These are phyloP conservation scores for Monopterus albus DNA, from an alignment of 2,113 vertebrate species.

Conservation along the genomic window DNA sequence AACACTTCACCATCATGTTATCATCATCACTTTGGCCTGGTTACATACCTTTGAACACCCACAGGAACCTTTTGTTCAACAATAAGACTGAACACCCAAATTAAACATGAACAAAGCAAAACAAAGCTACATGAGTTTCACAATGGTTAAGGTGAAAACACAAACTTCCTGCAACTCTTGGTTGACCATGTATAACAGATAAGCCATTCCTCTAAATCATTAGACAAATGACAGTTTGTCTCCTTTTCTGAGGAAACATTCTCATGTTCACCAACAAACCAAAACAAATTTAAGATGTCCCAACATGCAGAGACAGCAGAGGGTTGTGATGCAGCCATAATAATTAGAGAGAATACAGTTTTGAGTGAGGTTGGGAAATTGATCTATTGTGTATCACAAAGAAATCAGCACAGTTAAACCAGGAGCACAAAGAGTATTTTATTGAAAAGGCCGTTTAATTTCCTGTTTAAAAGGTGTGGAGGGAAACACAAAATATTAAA, in stretches of 20 bases:
- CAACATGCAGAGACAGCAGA: slow-evolving; percentile 1
- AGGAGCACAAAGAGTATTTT: neutral
- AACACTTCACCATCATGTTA: too few species aligned
- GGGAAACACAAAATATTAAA: neutral
- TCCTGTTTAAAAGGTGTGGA: neutral
- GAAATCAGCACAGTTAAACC: neutral
- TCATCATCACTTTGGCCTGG: too few species aligned
- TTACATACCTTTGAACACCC: too few species aligned
- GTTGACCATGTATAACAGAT: neutral
- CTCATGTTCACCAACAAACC: neutral
- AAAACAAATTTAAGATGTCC: slow-evolving; percentile 9
- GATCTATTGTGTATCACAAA: too few species aligned
- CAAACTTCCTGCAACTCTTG: neutral
- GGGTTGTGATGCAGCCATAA: neutral
- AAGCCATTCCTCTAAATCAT: neutral
- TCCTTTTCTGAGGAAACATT: slow-evolving; percentile 17
- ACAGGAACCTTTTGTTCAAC: too few species aligned
- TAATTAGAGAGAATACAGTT: too few species aligned
- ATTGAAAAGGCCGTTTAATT: neutral
- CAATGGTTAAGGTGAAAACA: neutral
- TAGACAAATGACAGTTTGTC: neutral
- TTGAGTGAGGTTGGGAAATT: too few species aligned
- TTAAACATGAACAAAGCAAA: neutral
- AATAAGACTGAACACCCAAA: neutral
- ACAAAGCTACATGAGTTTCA: neutral